Evolutionary conservation across 2,113 vertebrate species (phyloP).

Genomic region (Lycocorax pyrrhopterus): DNA sequence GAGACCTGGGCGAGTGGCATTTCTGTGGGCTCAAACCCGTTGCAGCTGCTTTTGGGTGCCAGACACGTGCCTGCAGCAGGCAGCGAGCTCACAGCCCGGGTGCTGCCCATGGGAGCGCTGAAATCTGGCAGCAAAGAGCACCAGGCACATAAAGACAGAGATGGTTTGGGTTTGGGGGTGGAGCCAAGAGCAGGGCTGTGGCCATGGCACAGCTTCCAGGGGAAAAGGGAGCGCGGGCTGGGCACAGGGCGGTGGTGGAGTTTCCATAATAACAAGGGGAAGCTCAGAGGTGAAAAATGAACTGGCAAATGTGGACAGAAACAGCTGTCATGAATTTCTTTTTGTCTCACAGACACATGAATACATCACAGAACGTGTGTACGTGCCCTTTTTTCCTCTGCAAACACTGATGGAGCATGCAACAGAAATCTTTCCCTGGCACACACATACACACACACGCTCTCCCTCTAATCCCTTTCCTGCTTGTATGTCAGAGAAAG

Average conservation of each 20-base stretch:
- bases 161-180: neutral
- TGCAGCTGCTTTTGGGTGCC: neutral
- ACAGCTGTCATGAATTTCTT: neutral
- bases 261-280: neutral
- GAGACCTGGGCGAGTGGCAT: neutral
- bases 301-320: neutral
- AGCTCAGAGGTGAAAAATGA: neutral
- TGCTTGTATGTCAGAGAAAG: conserved; percentile 67
- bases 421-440: neutral
- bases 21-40: neutral
- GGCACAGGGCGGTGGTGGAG: neutral
- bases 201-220: neutral
- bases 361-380: neutral
- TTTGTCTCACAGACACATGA: neutral
- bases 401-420: neutral
- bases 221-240: neutral
- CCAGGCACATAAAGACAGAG: neutral
- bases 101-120: neutral
- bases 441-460: neutral
- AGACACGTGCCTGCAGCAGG: neutral
- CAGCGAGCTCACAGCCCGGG: neutral
- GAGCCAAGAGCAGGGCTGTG: neutral
- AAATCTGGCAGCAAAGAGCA: neutral
- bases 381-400: neutral
- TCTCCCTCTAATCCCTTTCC: conserved; percentile 29